Conservation (phyloP, 2,113 vertebrate genomes). For the Dunckerocampus dactyliophorus region DNA sequence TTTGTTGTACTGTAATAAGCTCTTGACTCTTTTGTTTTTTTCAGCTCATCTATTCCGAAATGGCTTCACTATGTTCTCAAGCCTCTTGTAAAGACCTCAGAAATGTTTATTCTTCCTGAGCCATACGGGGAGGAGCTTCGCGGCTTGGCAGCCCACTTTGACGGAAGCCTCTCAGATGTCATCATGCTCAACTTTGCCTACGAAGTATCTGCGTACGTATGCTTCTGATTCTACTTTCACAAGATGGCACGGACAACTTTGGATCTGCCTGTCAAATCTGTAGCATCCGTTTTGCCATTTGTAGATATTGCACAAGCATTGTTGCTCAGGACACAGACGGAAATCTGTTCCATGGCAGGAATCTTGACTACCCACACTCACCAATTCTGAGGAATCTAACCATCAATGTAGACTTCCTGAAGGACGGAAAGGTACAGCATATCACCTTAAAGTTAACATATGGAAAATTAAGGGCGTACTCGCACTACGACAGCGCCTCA, state of each 20-base stretch:
- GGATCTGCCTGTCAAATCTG: neutral
- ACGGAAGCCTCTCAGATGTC: conserved; percentile 69
- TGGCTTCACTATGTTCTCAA: conserved; percentile 78
- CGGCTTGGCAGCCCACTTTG: conserved; percentile 72
- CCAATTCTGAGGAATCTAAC: conserved; percentile 79
- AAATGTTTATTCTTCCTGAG: conserved; percentile 74
- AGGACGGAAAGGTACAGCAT: conserved; percentile 73
- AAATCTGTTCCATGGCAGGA: conserved; percentile 85
- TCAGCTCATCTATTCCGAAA: conserved; percentile 75
- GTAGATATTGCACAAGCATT: conserved; percentile 91
- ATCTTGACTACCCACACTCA: conserved; percentile 82
- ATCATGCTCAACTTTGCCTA: conserved; percentile 88
- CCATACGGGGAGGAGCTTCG: conserved; percentile 80
- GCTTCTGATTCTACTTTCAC: neutral
- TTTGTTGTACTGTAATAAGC: neutral
- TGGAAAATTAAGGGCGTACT: too few species aligned
- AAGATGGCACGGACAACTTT: too few species aligned
- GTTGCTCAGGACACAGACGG: conserved; percentile 84
- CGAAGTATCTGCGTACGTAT: conserved; percentile 84
- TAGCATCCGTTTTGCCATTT: conserved; percentile 1
- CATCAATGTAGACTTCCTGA: conserved; percentile 77
- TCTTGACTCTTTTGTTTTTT: neutral
- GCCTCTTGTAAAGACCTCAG: conserved; percentile 61
- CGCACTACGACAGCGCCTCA: too few species aligned
- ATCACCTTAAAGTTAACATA: too few species aligned